Evolutionary conservation across 2,888 invertebrate genomes (phyloP).

Genomic region (Sympetrum striolatum): DNA sequence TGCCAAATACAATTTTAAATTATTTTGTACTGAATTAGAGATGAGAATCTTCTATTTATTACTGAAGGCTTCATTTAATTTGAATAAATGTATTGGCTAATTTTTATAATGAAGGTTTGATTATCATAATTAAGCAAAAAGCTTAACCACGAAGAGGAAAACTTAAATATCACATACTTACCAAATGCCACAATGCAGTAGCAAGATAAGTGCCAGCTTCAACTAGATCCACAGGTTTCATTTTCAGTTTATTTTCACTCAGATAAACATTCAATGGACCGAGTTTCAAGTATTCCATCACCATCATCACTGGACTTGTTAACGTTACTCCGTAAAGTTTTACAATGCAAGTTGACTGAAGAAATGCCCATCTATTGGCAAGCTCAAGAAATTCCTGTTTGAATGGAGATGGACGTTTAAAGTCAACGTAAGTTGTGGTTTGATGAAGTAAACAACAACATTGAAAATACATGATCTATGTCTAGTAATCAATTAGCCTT

Average conservation of each 20-base stretch:
- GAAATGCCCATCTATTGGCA: constrained; percentile 78
- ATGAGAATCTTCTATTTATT: too few species aligned
- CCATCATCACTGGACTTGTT: constrained; percentile 78
- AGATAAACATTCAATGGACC: constrained; percentile 81
- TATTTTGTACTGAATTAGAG: too few species aligned
- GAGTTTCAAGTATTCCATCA: constrained; percentile 79
- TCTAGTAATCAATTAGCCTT: too few species aligned
- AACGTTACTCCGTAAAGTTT: constrained; percentile 80
- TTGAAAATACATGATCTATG: neutral
- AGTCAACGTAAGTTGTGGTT: neutral
- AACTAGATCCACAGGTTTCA: constrained; percentile 71
- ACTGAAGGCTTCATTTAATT: too few species aligned
- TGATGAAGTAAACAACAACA: neutral
- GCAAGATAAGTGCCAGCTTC: constrained; percentile 84
- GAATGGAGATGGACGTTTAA: constrained; percentile 45
- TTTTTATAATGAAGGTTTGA: too few species aligned
- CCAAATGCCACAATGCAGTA: constrained; percentile 85
- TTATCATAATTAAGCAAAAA: too few species aligned
- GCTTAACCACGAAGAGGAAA: too few species aligned
- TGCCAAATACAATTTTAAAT: too few species aligned
- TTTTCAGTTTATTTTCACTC: constrained; percentile 57
- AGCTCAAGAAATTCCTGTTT: constrained; percentile 78
- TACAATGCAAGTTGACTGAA: constrained; percentile 78
- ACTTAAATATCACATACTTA: constrained; percentile 56
- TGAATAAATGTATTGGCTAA: too few species aligned